Evolutionary conservation across 2,797 vertebrate species (phyloP).

Genomic region (Smutsia temminckii): DNA sequence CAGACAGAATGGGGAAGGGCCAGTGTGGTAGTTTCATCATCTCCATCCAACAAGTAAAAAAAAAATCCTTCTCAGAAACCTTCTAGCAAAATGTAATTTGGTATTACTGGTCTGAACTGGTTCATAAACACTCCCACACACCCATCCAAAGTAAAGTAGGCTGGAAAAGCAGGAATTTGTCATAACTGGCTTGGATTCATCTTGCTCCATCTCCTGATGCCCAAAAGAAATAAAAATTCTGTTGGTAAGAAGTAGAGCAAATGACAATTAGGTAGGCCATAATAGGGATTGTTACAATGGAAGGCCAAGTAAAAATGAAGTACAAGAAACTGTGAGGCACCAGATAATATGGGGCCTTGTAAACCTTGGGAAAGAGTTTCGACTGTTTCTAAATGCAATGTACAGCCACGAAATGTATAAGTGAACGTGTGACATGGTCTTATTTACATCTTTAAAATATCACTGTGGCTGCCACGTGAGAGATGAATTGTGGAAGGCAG

Average conservation of each 20-base stretch:
- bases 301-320: neutral
- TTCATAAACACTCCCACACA: neutral
- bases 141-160: neutral
- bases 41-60: neutral
- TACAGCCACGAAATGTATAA: neutral
- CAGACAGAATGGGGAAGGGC: neutral
- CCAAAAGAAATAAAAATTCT: neutral
- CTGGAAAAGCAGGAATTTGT: neutral
- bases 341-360: neutral
- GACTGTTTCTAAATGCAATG: neutral
- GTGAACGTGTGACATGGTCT: neutral
- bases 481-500: neutral
- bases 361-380: neutral
- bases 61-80: neutral
- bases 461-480: neutral
- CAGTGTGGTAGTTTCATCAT: neutral
- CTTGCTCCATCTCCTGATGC: neutral
- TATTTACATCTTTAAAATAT: neutral
- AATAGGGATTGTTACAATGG: neutral
- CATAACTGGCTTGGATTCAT: neutral
- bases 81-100: neutral
- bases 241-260: neutral
- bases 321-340: neutral
- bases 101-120: neutral
- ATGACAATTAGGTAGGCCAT: neutral